Conservation (phyloP, 2,797 vertebrate genomes). For the Lutjanus argentimaculatus region DNA sequence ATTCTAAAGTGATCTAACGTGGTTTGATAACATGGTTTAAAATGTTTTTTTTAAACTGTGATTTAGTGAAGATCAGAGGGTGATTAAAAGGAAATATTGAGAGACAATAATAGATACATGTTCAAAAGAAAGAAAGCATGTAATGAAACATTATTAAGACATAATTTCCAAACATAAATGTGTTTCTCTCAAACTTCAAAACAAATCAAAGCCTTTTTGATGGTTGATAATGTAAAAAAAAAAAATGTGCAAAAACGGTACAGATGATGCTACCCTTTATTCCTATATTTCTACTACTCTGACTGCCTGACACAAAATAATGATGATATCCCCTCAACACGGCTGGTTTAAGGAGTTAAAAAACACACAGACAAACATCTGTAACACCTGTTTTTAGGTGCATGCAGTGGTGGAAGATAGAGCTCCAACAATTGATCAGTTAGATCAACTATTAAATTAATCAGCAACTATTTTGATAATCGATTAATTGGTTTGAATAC, state of each 20-base stretch:
- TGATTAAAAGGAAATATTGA: not conserved
- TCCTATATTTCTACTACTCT: not conserved
- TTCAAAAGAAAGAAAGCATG: not conserved
- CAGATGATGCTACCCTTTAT: not conserved
- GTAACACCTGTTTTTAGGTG: not conserved
- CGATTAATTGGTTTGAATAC: too few relatives aligned
- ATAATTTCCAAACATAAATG: not conserved
- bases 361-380: not conserved
- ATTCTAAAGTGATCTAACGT: not conserved
- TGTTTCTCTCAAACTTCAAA: not conserved
- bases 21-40: not conserved
- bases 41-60: not conserved
- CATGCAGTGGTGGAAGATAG: not conserved
- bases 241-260: not conserved
- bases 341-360: not conserved
- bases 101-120: too few relatives aligned
- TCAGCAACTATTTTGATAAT: too few relatives aligned
- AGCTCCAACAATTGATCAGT: too few relatives aligned
- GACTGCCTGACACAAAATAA: not conserved
- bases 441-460: too few relatives aligned
- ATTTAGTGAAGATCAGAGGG: not conserved
- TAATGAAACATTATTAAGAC: not conserved
- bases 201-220: not conserved
- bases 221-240: not conserved
- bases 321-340: not conserved